Evolutionary conservation across 2,113 vertebrate species (phyloP).

Genomic region (Nipponia nippon): DNA sequence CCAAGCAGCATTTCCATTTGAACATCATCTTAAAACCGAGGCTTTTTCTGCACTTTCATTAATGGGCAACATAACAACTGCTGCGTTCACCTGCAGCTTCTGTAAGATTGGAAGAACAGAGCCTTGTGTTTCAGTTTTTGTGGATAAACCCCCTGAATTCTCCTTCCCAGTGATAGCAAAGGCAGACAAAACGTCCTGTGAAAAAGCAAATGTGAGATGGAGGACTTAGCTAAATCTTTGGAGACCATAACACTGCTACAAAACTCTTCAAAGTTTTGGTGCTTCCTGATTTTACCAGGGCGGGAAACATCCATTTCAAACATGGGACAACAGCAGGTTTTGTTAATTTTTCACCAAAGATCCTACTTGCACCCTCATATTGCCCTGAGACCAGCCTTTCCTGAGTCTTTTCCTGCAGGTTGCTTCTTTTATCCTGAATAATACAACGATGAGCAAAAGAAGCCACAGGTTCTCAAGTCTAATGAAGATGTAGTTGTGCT

Average conservation of each 20-base stretch:
- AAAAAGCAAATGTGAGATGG: not conserved
- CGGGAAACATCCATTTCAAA: not conserved
- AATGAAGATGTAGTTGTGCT: not conserved
- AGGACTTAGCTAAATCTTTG: not conserved
- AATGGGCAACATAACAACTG: not conserved
- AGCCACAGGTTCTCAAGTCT: not conserved
- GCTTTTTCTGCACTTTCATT: not conserved
- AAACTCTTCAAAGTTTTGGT: not conserved
- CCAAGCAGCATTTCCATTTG: not conserved
- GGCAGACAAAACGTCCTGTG: not conserved
- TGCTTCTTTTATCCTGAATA: not conserved
- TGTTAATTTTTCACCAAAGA: not conserved
- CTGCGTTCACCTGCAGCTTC: not conserved
- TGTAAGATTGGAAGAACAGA: not conserved
- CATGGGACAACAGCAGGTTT: not conserved
- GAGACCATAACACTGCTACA: not conserved
- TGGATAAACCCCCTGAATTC: not conserved
- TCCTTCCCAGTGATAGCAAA: not conserved
- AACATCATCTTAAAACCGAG: not conserved
- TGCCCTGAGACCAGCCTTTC: not conserved
- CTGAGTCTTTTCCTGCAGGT: not conserved
- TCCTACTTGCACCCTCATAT: not conserved
- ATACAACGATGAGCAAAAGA: not conserved
- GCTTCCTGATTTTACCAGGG: not conserved
- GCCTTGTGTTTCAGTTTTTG: not conserved